A percentile compares a stretch with the other conserved stretches of the same genome.
These are phyloP conservation scores for Catocala nupta DNA, from an alignment of 2,888 invertebrate species.

Conservation along the genomic window DNA sequence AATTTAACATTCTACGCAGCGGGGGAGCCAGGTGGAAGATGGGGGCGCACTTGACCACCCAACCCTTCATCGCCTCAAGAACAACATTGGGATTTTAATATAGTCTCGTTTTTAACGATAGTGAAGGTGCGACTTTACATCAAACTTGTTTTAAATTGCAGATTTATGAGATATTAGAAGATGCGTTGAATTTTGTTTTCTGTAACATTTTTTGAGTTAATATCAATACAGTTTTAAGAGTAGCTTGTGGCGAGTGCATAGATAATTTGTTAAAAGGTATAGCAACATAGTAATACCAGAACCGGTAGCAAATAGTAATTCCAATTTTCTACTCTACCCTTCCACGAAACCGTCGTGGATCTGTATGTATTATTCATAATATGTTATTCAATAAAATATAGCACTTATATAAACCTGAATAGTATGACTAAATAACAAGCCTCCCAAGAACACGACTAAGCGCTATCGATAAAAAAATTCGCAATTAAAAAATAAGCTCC, in stretches of 20 bases:
- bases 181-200: no score
- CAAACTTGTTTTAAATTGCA: neutral
- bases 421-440: neutral
- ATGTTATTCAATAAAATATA: no score
- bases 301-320: no score
- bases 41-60: slow-evolving; percentile 69
- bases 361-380: no score
- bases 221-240: no score
- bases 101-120: slow-evolving; percentile 53
- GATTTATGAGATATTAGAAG: slow-evolving; percentile 1
- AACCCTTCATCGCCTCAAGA: slow-evolving; percentile 75
- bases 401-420: no score
- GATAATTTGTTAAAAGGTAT: no score
- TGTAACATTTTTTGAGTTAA: neutral
- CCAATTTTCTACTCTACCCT: no score
- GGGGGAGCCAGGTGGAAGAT: slow-evolving; percentile 50
- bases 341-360: no score
- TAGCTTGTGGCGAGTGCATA: no score
- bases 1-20: slow-evolving; percentile 68
- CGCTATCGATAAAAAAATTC: slow-evolving; percentile 32
- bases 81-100: slow-evolving; percentile 73
- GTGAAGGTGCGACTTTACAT: slow-evolving; percentile 17
- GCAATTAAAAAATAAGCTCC: slow-evolving; percentile 71
- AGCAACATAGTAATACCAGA: no score
- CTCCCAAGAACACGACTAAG: neutral